Conservation (phyloP, 2,797 vertebrate species). For the Sparidentex hasta region DNA sequence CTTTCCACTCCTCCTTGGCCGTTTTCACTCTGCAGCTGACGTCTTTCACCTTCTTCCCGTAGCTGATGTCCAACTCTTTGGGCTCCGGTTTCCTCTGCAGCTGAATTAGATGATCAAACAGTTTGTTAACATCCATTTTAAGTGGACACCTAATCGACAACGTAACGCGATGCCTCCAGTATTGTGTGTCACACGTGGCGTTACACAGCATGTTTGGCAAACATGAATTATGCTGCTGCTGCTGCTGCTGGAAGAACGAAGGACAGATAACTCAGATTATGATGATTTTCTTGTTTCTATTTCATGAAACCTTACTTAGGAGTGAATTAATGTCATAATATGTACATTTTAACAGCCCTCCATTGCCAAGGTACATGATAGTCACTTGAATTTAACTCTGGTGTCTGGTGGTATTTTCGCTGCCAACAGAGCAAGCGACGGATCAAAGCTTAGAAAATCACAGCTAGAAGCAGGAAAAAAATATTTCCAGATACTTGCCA, state of each 20-base stretch:
- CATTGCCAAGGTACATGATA: not conserved
- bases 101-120: constrained; percentile 76
- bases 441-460: constrained; percentile 36
- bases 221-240: constrained; percentile 50
- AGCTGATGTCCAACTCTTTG: constrained; percentile 90
- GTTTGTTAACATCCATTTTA: constrained; percentile 76
- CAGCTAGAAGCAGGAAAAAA: constrained; percentile 27
- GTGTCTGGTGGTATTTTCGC: too few species aligned
- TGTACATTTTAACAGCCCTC: not conserved
- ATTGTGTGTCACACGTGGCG: constrained; percentile 63
- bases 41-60: constrained; percentile 94
- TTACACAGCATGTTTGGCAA: constrained; percentile 69
- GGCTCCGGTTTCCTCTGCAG: constrained; percentile 94
- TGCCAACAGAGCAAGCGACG: constrained; percentile 7
- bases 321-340: too few species aligned
- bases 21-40: constrained; percentile 92
- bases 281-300: not conserved
- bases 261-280: not conserved
- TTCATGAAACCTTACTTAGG: not conserved
- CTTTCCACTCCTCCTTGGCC: constrained; percentile 94
- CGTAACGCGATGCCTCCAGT: constrained; percentile 63
- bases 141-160: constrained; percentile 64
- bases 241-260: constrained; percentile 4
- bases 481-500: constrained; percentile 29
- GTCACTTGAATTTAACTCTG: constrained; percentile 15